Evolutionary conservation across 2,113 vertebrate genomes (phyloP).

Genomic region (Gavia stellata): DNA sequence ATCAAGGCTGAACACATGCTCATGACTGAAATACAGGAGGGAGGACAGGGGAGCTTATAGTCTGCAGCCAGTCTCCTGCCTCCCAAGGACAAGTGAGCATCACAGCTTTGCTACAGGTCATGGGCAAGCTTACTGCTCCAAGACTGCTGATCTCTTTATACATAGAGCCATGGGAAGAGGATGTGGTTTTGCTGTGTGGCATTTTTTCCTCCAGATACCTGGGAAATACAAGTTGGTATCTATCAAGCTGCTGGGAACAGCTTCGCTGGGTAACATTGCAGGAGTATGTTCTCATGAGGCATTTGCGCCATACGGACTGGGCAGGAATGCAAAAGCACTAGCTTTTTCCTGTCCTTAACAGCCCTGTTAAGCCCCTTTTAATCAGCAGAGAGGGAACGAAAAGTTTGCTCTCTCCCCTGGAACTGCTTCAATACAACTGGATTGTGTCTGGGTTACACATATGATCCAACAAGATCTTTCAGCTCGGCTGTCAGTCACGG

Average conservation of each 20-base stretch:
- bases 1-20: background rate
- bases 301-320: background rate
- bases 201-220: background rate
- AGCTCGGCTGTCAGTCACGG: background rate
- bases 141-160: background rate
- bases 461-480: background rate
- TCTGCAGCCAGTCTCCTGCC: background rate
- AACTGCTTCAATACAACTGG: background rate
- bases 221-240: background rate
- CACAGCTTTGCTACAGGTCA: background rate
- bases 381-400: background rate
- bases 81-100: background rate
- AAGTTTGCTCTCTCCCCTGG: background rate
- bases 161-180: background rate
- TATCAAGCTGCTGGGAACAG: background rate
- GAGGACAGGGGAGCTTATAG: background rate
- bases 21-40: background rate
- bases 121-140: background rate
- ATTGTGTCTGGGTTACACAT: background rate
- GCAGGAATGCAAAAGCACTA: background rate
- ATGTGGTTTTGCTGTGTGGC: background rate
- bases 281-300: background rate
- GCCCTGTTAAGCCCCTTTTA: background rate
- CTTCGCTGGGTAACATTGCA: background rate
- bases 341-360: background rate